Evolutionary conservation across 1,140 invertebrate genomes (phyloP), one percentile per base, ranked within the genome.

Genomic region (Manduca sexta): DNA sequence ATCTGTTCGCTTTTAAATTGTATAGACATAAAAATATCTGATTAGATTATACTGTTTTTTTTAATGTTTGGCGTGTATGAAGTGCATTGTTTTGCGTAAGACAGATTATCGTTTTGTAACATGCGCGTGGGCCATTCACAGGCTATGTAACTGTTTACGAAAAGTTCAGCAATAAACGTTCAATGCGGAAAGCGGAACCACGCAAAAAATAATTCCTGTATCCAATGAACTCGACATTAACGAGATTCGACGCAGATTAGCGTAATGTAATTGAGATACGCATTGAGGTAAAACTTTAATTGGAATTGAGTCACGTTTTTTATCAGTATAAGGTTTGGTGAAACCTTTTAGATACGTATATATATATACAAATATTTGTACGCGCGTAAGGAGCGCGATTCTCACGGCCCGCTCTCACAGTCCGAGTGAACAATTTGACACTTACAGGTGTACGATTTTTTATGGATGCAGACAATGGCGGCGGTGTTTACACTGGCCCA

Each of bases 361-460:
- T 35, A 45, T 17, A n/a, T 17, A 46, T 12, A 31, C 37, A 47
- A 56, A 47, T 56, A 47, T 50, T 50, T 56, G 44, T 50, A 43
- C 42, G 34, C 39, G 14, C 12, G 35, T 7, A 39, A 47, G 33
- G 15, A 48, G 43, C 42, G 61, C 53, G 65, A 69, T 80, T 84
- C 77, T 73, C 80, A 81, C 77, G 76, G 68, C 52, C 60, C 57
- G 61, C 66, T 60, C 69, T 62, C 64, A 64, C 66, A 62, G 66
- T 41, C 65, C 51, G 60, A 74, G 78, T 80, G 78, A 84, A 84
- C 74, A 79, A 72, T 84, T 83, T 84, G 79, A 83, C 79, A 84
- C 81, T 78, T 83, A 77, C 79, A 84, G 81, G 81, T 84, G 79
- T 83, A 69, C 74, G 42, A 71, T 73, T 84, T 84, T 84, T 84